Evolutionary conservation across 1,140 invertebrate genomes (phyloP), one percentile per base, ranked within the genome.

Genomic region (Drosophila arizonae): DNA sequence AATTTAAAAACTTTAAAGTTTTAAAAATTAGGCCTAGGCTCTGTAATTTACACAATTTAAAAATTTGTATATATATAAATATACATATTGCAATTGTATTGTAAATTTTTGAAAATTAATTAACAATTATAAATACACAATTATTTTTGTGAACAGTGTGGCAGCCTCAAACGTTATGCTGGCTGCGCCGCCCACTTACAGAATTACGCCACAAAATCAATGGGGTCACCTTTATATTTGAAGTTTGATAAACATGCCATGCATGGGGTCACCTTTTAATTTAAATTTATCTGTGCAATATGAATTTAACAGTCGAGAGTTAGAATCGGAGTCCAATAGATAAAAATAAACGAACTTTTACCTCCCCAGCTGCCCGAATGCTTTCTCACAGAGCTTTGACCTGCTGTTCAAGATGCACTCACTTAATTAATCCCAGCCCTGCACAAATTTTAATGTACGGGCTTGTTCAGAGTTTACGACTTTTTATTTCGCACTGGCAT

Each of bases 401-500:
- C 63, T 58, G 55, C 30, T 52, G 62, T 45, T 72, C 13, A 58
- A 58, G 63, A 60, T 72, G 65, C 71, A 69, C 58, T 69, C 71
- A 73, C 57, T 61, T 73, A 68, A 72, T 72, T 72, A 57, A 68
- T 43, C 33, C 56, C 64, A 67, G 36, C 21, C 54, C 46, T 43
- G 54, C 21, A 52, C 41, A 61, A 46, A 46, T 46, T 55, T 58
- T 58, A 65, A 33, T 64, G 62, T 28, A 41, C 52, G 26, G 57
- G 57, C 55, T 62, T 62, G 66, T 56, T 60, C 65, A 70, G 48
- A 51, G 33, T 70, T 90, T 90, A 90, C 77, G 87, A 90, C 82
- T 87, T 75, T 89, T 82, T 86, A 86, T 90, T 89, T 89, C 76
- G 56, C 67, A 48, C 76, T 61, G 48, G 66, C 61, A 46, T 58